Evolutionary conservation across 2,113 vertebrate genomes (phyloP), one percentile per base, ranked within the genome.

Genomic region (Pardalotus punctatus): DNA sequence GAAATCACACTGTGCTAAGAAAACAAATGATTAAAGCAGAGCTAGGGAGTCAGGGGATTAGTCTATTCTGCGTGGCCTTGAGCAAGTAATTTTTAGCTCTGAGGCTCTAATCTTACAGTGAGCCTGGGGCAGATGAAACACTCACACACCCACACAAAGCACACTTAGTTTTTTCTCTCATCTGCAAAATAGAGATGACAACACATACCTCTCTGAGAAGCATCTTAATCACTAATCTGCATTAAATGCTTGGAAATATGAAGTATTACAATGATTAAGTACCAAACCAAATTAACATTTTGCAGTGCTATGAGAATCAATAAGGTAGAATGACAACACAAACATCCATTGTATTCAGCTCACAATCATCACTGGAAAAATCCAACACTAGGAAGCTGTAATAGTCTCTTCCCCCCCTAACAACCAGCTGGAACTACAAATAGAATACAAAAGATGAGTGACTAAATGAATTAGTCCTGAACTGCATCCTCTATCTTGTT

Each of bases 1-100:
- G 90, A 96, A 91, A 94, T 93, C 86, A 93, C 88, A 77, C 91
- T 91, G 84, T 5, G 5, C 85, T 80, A 88, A 95, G 94, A 38
- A 94, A 96, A 93, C 67, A 76, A 93, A 96, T 60, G 16, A 95
- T 95, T 93, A 96, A 93, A 96, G 94, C 67, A 92, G 85, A 94
- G 74, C 79, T 77, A 54, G 33, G 62, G 64, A 94, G 85, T 69
- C 85, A 88, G 42, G 90, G 76, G 92, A 96, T 96, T 96, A 97
- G 85, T 83, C 78, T 90, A 82, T 65, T 74, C 81, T 94, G 90
- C 50, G 28, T 31, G 43, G 94, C 95, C 87, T 93, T 58, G 29
- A 96, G 92, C 78, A 93, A 96, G 84, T 90, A 0, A 81, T 94
- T 95, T 95, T 93, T 95, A 95, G 93, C 89, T 94, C 81, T 14